phyloP scores from a whole-genome alignment of 2,888 invertebrate genomes.

The Stomorhina lunata region DNA sequence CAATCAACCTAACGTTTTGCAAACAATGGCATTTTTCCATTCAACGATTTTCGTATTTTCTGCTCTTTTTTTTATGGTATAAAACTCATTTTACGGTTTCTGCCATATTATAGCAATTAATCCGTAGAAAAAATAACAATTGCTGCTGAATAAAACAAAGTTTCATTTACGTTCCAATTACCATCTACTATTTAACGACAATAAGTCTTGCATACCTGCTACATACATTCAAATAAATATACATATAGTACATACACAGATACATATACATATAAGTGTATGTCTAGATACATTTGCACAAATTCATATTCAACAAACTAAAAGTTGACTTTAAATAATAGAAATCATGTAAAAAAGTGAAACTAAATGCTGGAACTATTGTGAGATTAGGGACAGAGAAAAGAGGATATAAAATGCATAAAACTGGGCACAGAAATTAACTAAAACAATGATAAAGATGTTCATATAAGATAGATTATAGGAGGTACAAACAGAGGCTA shows the following conservation, averaged over 20 bases:
- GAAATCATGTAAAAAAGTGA: not conserved
- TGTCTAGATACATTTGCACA: no score
- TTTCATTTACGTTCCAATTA: slow-evolving; percentile 56
- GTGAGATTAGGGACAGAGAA: not conserved
- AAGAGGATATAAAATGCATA: not conserved
- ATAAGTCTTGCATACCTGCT: no score
- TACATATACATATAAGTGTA: no score
- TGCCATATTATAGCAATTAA: slow-evolving; percentile 50
- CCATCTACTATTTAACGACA: not conserved
- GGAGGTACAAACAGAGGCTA: not conserved
- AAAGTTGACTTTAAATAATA: not conserved
- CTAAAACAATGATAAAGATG: no score
- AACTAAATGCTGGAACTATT: not conserved
- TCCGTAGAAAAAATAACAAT: slow-evolving; percentile 26
- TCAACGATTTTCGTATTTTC: not conserved
- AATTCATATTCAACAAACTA: not conserved
- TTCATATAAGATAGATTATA: no score
- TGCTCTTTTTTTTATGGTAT: not conserved
- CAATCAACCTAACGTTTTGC: not conserved
- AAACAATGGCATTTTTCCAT: not conserved
- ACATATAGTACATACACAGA: no score
- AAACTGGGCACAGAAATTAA: no score
- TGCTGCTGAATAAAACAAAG: slow-evolving; percentile 36
- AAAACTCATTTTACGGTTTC: slow-evolving; percentile 48
- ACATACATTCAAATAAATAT: no score